These are phyloP conservation scores for Hyperoplus immaculatus DNA, from an alignment of 2,797 vertebrate genomes.

Conservation along the genomic window DNA sequence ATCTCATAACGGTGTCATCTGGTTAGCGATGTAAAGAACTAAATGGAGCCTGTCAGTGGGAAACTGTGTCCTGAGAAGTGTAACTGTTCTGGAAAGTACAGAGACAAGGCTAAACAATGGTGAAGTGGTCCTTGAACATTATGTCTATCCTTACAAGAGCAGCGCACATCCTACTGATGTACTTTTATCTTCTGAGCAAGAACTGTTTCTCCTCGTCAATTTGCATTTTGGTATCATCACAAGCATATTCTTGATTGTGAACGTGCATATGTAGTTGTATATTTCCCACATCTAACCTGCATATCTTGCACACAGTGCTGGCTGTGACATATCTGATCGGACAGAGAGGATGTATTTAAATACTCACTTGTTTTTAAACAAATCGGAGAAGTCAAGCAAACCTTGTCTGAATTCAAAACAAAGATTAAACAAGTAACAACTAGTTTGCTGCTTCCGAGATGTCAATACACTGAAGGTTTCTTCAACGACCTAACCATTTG, in stretches of 20 bases:
- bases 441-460: not conserved
- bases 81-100: not conserved
- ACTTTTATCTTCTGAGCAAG: not conserved
- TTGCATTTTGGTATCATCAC: not conserved
- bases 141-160: not conserved
- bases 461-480: not conserved
- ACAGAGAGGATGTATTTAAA: not conserved
- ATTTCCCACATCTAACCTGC: not conserved
- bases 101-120: not conserved
- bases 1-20: not conserved
- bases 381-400: not conserved
- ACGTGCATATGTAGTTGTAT: not conserved
- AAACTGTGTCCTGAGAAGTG: not conserved
- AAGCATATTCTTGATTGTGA: not conserved
- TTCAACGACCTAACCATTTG: not conserved
- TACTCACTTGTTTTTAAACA: not conserved
- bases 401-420: not conserved
- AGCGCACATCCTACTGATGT: not conserved
- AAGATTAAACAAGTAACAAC: not conserved
- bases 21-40: not conserved
- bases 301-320: not conserved
- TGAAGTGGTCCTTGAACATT: not conserved
- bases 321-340: slow-evolving; percentile 7
- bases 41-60: not conserved
- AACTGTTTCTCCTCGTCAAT: not conserved